A percentile compares a stretch with the other conserved stretches of the same genome.
Conservation (phyloP, 2,797 vertebrate genomes). For the Clangula hyemalis region DNA sequence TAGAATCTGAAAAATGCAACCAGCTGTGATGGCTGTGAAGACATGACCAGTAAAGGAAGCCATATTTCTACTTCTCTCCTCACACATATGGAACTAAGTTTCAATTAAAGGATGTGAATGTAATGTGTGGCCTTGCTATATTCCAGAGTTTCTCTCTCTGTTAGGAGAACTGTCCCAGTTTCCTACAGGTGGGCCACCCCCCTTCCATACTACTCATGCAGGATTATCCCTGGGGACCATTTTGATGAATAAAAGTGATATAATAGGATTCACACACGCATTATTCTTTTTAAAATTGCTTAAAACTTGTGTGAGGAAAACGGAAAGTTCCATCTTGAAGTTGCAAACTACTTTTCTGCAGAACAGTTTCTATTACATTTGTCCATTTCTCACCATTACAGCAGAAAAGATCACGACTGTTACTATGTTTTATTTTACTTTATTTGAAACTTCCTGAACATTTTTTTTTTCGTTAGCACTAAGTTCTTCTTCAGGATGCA, state of each 20-base stretch:
- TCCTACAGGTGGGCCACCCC: background rate
- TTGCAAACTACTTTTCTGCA: slow-evolving; percentile 17
- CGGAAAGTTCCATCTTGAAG: background rate
- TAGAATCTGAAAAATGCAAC: background rate
- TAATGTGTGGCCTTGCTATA: background rate
- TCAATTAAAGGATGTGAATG: background rate
- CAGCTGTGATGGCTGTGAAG: background rate
- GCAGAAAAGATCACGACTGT: background rate
- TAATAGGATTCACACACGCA: background rate
- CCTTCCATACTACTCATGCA: background rate
- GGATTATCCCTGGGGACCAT: background rate
- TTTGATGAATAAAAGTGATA: background rate
- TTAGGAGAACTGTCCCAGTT: background rate
- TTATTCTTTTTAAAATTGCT: slow-evolving; percentile 20
- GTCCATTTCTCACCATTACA: background rate
- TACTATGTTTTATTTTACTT: background rate
- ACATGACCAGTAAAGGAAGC: background rate
- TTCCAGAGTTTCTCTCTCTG: background rate
- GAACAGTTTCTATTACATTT: background rate
- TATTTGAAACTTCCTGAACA: background rate
- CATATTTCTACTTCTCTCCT: background rate
- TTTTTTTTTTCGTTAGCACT: background rate
- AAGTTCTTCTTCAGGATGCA: background rate
- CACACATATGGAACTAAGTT: background rate
- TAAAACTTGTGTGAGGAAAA: slow-evolving; percentile 13